Evolutionary conservation across 92 coral and sea anemone genomes (phyloP).

Genomic region (Actinernus sp.): DNA sequence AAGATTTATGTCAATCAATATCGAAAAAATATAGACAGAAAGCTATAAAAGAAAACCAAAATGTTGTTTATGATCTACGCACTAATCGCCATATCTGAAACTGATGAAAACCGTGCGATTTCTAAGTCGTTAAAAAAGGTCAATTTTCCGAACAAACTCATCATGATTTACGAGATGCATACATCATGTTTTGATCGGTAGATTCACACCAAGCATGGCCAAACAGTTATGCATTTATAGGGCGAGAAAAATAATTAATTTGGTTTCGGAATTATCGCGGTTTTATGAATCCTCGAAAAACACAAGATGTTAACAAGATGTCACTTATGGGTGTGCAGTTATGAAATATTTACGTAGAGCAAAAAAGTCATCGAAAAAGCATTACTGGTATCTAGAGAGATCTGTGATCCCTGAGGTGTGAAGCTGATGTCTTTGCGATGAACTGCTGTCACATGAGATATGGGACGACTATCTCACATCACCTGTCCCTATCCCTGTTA

Average conservation of each 20-base stretch:
- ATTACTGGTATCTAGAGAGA: slow-evolving; percentile 25
- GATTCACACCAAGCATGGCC: too few relatives aligned
- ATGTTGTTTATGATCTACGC: slow-evolving; percentile 17
- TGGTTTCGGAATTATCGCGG: slow-evolving; percentile 4
- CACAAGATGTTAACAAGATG: slow-evolving; percentile 61
- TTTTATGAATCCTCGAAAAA: slow-evolving; percentile 1
- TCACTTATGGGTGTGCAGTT: slow-evolving; percentile 23
- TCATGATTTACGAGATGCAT: slow-evolving; percentile 19
- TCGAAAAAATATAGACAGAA: slow-evolving; percentile 4
- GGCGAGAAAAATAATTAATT: background rate
- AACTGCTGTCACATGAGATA: slow-evolving; percentile 20
- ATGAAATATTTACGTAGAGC: slow-evolving; percentile 45
- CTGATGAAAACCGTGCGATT: slow-evolving; percentile 38
- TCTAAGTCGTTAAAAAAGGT: slow-evolving; percentile 20
- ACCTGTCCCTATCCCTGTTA: slow-evolving; percentile 35
- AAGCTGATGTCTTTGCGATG: slow-evolving; percentile 31
- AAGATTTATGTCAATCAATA: slow-evolving; percentile 45
- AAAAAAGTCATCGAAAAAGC: slow-evolving; percentile 24
- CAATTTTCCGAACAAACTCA: slow-evolving; percentile 28
- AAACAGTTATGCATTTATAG: too few relatives aligned
- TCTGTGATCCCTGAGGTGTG: slow-evolving; percentile 54
- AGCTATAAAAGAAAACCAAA: slow-evolving; percentile 34
- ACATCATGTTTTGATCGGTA: too few relatives aligned
- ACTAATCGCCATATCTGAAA: slow-evolving; percentile 36
- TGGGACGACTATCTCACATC: slow-evolving; percentile 25